These are phyloP conservation scores for Antheraea yamamai DNA, from an alignment of 2,888 invertebrate genomes.

Conservation along the genomic window DNA sequence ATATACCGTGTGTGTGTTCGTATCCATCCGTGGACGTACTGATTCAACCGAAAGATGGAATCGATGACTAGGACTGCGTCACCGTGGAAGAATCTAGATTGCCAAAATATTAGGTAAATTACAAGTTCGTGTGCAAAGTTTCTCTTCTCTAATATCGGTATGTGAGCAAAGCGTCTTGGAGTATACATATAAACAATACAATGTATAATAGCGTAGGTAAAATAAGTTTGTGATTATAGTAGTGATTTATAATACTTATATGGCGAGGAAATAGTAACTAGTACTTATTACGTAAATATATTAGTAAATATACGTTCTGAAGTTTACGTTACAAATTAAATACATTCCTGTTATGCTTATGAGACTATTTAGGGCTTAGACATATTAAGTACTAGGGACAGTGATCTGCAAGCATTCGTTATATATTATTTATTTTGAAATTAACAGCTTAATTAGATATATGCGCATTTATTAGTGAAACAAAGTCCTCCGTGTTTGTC, in stretches of 20 bases:
- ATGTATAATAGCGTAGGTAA: too few species aligned
- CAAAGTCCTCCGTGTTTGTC: too few species aligned
- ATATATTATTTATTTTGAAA: too few species aligned
- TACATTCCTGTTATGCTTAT: background rate
- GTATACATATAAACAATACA: background rate
- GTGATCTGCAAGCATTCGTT: too few species aligned
- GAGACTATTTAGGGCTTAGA: too few species aligned
- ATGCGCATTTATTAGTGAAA: background rate
- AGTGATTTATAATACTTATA: background rate
- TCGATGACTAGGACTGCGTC: slow-evolving; percentile 25
- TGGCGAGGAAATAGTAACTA: background rate
- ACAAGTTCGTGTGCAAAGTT: slow-evolving; percentile 5
- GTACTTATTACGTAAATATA: too few species aligned
- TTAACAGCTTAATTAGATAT: background rate
- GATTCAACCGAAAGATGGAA: slow-evolving; percentile 14
- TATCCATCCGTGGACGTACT: slow-evolving; percentile 17
- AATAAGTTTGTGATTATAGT: background rate
- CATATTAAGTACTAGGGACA: too few species aligned
- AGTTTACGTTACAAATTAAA: background rate
- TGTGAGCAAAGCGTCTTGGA: background rate
- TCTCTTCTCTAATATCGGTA: background rate
- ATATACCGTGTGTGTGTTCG: slow-evolving; percentile 1
- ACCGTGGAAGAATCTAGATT: slow-evolving; percentile 27
- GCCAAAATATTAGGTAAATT: slow-evolving; percentile 17
- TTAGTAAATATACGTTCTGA: background rate